phyloP scores from a whole-genome alignment of 2,888 invertebrate species.

The Cephus pulcher region DNA sequence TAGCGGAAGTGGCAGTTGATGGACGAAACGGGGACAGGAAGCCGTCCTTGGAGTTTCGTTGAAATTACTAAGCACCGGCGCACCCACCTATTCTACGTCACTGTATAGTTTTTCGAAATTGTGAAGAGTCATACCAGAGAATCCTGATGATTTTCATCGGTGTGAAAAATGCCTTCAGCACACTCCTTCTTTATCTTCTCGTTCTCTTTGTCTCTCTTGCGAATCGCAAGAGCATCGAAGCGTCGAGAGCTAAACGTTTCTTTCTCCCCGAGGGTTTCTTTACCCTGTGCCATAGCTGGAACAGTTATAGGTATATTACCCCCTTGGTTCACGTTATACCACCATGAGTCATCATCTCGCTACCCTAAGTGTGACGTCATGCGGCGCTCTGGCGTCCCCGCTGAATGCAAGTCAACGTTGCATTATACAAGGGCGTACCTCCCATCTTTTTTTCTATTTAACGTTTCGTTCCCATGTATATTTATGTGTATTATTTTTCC shows the following conservation, averaged over 20 bases:
- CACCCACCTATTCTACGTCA: background rate
- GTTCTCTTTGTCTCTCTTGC: background rate
- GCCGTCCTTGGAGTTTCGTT: background rate
- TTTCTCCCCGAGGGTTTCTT: background rate
- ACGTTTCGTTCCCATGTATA: background rate
- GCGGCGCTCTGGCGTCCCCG: slow-evolving; percentile 19
- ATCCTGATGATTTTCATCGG: background rate
- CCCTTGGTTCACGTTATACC: slow-evolving; percentile 20
- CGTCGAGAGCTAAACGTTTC: background rate
- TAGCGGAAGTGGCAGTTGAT: background rate
- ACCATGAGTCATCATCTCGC: slow-evolving; percentile 45
- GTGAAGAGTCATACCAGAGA: background rate
- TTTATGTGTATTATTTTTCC: background rate
- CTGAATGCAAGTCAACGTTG: slow-evolving; percentile 40
- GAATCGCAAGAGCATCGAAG: background rate
- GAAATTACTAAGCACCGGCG: background rate
- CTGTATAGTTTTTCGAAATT: background rate
- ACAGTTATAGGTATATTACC: slow-evolving; percentile 38
- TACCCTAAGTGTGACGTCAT: slow-evolving; percentile 44
- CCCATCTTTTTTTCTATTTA: slow-evolving; percentile 3
- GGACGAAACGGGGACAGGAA: background rate
- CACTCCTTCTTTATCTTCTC: background rate
- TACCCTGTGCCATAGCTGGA: slow-evolving; percentile 14
- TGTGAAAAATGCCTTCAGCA: background rate
- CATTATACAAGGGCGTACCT: slow-evolving; percentile 21